A percentile compares a stretch with the other conserved stretches of the same genome.
phyloP scores from a whole-genome alignment of 2,113 vertebrate species.

The Madoqua kirkii region DNA sequence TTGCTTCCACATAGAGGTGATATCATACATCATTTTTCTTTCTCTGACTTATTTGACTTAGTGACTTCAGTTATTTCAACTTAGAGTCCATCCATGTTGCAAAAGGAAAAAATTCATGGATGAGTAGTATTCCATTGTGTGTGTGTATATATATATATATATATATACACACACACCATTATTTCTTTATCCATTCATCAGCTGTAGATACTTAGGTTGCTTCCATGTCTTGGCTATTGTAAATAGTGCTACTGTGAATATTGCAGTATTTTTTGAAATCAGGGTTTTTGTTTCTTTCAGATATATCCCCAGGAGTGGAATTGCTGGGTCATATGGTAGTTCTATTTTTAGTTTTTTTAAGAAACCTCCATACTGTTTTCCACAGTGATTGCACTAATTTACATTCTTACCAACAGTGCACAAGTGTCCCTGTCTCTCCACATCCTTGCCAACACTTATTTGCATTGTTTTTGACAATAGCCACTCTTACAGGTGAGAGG shows the following conservation, averaged over 20 bases:
- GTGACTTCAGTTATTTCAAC: neutral
- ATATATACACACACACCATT: neutral
- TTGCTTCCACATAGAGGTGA: neutral
- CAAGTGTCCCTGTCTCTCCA: neutral
- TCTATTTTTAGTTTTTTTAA: neutral
- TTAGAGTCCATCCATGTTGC: neutral
- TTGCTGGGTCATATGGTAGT: neutral
- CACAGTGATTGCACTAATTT: neutral
- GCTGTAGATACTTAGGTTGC: neutral
- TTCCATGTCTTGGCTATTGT: neutral
- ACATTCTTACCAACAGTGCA: neutral
- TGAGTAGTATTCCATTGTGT: neutral
- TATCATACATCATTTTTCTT: neutral
- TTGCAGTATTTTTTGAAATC: neutral
- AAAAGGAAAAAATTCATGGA: neutral
- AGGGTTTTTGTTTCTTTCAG: neutral
- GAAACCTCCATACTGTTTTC: neutral
- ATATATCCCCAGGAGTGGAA: neutral
- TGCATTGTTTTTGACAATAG: neutral
- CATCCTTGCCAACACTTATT: neutral
- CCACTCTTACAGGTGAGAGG: neutral
- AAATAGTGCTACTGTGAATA: neutral
- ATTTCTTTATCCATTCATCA: neutral
- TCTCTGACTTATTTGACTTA: neutral
- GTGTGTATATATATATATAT: too few relatives aligned